A percentile compares a stretch with the other conserved stretches of the same genome.
Conservation (phyloP, 2,888 invertebrate species). For the Rapana venosa region DNA sequence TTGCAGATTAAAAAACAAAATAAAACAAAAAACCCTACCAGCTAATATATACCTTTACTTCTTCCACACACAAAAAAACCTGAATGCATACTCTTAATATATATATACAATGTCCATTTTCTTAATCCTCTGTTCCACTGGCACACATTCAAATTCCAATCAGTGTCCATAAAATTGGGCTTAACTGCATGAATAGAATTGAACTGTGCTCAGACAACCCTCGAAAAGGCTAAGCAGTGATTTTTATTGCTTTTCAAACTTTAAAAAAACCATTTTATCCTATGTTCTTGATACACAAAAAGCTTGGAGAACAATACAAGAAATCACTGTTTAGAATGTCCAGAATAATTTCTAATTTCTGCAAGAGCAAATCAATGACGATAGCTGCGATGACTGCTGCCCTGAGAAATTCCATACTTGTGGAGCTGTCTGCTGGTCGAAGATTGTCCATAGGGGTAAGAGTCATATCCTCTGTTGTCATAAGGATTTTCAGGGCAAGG, state of each 20-base stretch:
- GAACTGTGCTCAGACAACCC: too few species aligned
- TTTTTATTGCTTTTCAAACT: neutral
- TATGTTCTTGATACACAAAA: neutral
- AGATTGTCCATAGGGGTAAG: constrained; percentile 49
- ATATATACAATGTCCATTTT: too few species aligned
- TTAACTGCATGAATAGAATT: too few species aligned
- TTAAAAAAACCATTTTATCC: neutral
- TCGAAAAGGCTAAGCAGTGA: neutral
- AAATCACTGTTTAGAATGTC: neutral
- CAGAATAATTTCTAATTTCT: neutral
- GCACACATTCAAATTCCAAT: too few species aligned
- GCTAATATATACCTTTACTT: too few species aligned
- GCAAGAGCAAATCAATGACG: constrained; percentile 11
- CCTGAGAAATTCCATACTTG: constrained; percentile 33
- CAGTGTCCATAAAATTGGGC: too few species aligned
- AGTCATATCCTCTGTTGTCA: constrained; percentile 22
- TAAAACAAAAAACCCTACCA: too few species aligned
- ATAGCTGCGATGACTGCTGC: constrained; percentile 36
- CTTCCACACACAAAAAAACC: too few species aligned
- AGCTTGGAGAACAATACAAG: neutral
- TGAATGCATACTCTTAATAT: too few species aligned
- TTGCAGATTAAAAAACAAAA: too few species aligned
- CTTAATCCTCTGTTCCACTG: too few species aligned
- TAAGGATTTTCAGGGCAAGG: constrained; percentile 16
- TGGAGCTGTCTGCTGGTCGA: constrained; percentile 54